These are phyloP conservation scores for Caradrina kadenii DNA, from an alignment of 2,888 invertebrate genomes.

Conservation along the genomic window DNA sequence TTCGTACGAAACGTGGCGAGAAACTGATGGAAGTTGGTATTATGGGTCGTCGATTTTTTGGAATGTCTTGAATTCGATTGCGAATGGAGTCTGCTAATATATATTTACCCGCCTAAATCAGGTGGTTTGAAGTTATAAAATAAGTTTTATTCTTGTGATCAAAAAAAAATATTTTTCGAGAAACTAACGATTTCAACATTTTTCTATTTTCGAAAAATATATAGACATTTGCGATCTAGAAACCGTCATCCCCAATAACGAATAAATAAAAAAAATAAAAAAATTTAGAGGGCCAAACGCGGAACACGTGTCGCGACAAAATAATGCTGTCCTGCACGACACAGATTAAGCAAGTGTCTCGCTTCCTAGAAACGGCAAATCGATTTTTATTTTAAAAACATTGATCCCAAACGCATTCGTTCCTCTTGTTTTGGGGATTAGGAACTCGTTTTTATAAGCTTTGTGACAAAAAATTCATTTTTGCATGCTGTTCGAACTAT, in stretches of 20 bases:
- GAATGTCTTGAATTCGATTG: constrained; percentile 20
- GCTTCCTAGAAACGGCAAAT: constrained; percentile 83
- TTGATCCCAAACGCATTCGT: constrained; percentile 62
- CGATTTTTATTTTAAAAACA: constrained; percentile 77
- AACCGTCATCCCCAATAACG: constrained; percentile 27
- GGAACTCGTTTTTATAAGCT: constrained; percentile 66
- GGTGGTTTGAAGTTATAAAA: no score
- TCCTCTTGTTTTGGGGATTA: constrained; percentile 83
- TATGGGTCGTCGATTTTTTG: constrained; percentile 15
- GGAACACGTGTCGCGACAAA: constrained; percentile 84
- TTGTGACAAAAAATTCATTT: constrained; percentile 65
- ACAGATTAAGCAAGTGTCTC: constrained; percentile 88
- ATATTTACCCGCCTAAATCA: no score
- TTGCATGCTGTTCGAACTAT: constrained; percentile 62
- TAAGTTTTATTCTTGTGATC: no score
- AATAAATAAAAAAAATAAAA: constrained; percentile 67
- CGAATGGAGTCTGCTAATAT: background rate
- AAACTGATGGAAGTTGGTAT: constrained; percentile 9
- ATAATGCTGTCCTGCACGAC: constrained; percentile 81
- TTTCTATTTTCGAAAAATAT: background rate
- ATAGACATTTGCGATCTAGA: constrained; percentile 24
- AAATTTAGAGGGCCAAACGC: constrained; percentile 67
- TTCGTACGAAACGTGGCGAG: constrained; percentile 9
- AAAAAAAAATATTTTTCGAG: no score
- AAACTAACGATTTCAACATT: no score